These are phyloP conservation scores for Parnassius smintheus DNA, from an alignment of 2,888 invertebrate genomes.

Conservation along the genomic window DNA sequence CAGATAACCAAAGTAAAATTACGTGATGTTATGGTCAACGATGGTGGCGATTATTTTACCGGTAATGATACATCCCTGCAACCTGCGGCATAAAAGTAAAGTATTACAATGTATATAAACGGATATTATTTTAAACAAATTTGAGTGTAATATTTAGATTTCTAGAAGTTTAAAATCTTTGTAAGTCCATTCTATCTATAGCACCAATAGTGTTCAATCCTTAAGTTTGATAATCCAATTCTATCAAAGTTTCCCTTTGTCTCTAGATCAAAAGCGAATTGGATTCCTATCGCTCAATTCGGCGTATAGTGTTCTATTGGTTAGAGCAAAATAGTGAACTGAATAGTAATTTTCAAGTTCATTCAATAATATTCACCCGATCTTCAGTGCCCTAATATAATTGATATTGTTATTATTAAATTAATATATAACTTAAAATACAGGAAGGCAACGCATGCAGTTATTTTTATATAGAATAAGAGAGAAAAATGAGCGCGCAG, in stretches of 20 bases:
- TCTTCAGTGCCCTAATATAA: too few relatives aligned
- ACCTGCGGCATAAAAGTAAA: slow-evolving; percentile 5
- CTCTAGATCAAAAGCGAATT: slow-evolving; percentile 58
- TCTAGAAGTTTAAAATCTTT: slow-evolving; percentile 6
- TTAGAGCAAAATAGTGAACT: slow-evolving; percentile 22
- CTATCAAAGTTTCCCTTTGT: slow-evolving; percentile 66
- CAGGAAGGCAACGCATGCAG: too few relatives aligned
- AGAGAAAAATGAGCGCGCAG: too few relatives aligned
- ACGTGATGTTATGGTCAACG: too few relatives aligned
- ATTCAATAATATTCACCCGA: too few relatives aligned
- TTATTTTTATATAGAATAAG: too few relatives aligned
- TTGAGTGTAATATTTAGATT: background rate
- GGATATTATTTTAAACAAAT: slow-evolving; percentile 1
- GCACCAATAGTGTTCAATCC: slow-evolving; percentile 39
- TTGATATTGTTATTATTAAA: too few relatives aligned
- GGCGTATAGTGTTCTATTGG: slow-evolving; percentile 55
- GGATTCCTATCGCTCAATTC: slow-evolving; percentile 50
- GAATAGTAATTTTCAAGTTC: background rate
- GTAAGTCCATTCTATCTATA: slow-evolving; percentile 22
- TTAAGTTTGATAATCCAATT: slow-evolving; percentile 48
- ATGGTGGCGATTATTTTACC: too few relatives aligned
- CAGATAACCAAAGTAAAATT: too few relatives aligned
- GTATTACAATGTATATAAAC: slow-evolving; percentile 11
- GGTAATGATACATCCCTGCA: too few relatives aligned
- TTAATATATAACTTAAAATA: too few relatives aligned